Percentiles rank a stretch among this genome's conserved stretches.
Conservation (phyloP, 2,888 invertebrate species). For the Campoplex capitator region DNA sequence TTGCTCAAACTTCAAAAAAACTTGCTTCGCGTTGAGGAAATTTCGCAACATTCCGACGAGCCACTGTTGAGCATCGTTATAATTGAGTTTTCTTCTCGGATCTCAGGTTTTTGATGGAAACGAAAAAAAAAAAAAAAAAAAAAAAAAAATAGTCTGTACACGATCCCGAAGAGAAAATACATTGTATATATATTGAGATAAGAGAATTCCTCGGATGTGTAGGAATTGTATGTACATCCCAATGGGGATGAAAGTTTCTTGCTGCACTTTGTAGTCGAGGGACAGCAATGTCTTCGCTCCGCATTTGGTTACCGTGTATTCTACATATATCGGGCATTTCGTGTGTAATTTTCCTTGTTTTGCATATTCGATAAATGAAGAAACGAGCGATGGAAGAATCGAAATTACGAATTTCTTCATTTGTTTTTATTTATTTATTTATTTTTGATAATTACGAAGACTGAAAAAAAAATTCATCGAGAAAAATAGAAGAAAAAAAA, state of each 20-base stretch:
- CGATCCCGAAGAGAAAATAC: slow-evolving; percentile 7
- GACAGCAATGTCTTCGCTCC: slow-evolving; percentile 34
- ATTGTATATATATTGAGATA: slow-evolving; percentile 7
- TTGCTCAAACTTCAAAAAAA: background rate
- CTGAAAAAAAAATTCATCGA: too few species aligned
- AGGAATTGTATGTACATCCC: slow-evolving; percentile 31
- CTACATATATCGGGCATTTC: slow-evolving; percentile 12
- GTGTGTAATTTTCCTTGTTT: background rate
- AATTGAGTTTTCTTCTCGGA: slow-evolving; percentile 17
- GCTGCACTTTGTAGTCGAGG: slow-evolving; percentile 27
- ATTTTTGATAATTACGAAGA: too few species aligned
- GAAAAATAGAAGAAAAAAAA: background rate
- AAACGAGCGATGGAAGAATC: background rate
- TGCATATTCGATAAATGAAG: background rate
- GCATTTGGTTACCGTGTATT: slow-evolving; percentile 29
- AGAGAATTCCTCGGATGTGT: slow-evolving; percentile 14
- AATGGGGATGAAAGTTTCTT: slow-evolving; percentile 48
- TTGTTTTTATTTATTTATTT: too few species aligned
- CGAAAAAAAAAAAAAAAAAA: too few species aligned
- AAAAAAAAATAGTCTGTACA: background rate
- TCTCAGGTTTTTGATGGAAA: background rate
- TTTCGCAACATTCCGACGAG: background rate
- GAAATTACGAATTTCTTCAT: too few species aligned
- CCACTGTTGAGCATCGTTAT: background rate
- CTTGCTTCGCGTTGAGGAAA: background rate